Evolutionary conservation across 2,113 vertebrate species (phyloP).

Genomic region (Gasterosteus aculeatus): DNA sequence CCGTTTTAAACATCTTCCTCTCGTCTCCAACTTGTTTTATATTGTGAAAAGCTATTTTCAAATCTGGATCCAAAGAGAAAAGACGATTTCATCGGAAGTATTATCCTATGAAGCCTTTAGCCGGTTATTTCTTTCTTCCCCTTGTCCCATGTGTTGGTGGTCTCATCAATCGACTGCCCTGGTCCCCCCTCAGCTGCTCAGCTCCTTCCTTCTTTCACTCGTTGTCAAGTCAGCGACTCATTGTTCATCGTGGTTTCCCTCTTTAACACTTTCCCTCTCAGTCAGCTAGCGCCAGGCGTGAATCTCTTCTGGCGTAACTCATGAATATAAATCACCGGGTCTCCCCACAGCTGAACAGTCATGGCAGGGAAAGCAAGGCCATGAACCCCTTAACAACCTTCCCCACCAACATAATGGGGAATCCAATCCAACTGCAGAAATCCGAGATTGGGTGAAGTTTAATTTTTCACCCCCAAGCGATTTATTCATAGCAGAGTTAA

Average conservation of each 20-base stretch:
- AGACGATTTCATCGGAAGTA: neutral
- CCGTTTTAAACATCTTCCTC: neutral
- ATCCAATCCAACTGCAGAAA: neutral
- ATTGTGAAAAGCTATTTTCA: neutral
- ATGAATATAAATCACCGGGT: slow-evolving; percentile 31
- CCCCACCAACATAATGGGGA: neutral
- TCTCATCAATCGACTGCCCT: slow-evolving; percentile 6
- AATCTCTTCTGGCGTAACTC: slow-evolving; percentile 9
- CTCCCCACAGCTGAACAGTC: slow-evolving; percentile 13
- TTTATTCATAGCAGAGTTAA: slow-evolving; percentile 11
- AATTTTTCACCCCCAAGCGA: neutral
- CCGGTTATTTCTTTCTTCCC: slow-evolving; percentile 1
- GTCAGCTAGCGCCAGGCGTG: slow-evolving; percentile 2
- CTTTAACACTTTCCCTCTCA: slow-evolving; percentile 11
- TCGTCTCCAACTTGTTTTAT: neutral
- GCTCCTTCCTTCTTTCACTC: slow-evolving; percentile 5
- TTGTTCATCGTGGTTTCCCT: slow-evolving; percentile 11
- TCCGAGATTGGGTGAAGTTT: slow-evolving; percentile 14
- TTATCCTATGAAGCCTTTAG: slow-evolving; percentile 8
- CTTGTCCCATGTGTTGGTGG: slow-evolving; percentile 9
- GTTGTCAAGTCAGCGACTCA: slow-evolving; percentile 1
- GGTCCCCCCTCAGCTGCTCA: slow-evolving; percentile 3
- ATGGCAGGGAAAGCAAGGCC: neutral
- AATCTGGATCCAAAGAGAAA: slow-evolving; percentile 14
- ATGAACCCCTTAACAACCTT: neutral